Base-by-base conservation (phyloP, 2,797 vertebrate species). In the Pyrocephalus nanus region DNA sequence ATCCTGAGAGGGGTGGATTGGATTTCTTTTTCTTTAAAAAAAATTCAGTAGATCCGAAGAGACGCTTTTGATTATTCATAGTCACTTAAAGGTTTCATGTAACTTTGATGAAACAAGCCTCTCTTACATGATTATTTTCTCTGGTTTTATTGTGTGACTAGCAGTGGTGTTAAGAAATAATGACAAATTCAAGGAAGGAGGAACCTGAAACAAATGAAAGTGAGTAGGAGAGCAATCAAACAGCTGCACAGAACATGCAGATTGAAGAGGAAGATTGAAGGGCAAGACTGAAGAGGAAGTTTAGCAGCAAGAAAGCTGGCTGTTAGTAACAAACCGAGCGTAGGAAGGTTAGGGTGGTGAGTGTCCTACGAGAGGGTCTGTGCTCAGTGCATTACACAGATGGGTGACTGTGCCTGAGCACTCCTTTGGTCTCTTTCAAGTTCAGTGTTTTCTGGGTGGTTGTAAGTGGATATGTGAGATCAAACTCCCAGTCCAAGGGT, bases 351-450 rank as follows among this genome's bases (percentile, higher is more conserved):
- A n/a, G 34, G 15, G 21, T 86, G 17, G 6, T 53, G 34, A 36
- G 22, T 15, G 16, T 83, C 51, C n/a, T 80, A 1, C 0, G 0
- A 40, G 65, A 58, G 15, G 5, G 3, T 80, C 27, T 65, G 19
- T 74, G 77, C 47, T 93, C 9, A 10, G 12, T 60, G 26, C 22
- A 12, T 43, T 70, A 11, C 4, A 1, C 15, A 61, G 42, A 22
- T 60, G n/a, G 32, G 12, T 54, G 16, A 5, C n/a, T 71, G 40
- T 74, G 29, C 47, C 47, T 57, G 30, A 71, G 69, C 20, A 83
- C 11, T 15, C 16, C 16, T 38, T 34, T 54, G 12, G 27, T 73
- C 9, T 80, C 48, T 64, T 62, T 61, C 42, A 65, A n/a, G 15
- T 57, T 69, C 8, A 9, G 0, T 58, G 29, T 54, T 81, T 54